Base-by-base conservation (phyloP, 1,140 invertebrate species). In the Trissolcus basalis region DNA sequence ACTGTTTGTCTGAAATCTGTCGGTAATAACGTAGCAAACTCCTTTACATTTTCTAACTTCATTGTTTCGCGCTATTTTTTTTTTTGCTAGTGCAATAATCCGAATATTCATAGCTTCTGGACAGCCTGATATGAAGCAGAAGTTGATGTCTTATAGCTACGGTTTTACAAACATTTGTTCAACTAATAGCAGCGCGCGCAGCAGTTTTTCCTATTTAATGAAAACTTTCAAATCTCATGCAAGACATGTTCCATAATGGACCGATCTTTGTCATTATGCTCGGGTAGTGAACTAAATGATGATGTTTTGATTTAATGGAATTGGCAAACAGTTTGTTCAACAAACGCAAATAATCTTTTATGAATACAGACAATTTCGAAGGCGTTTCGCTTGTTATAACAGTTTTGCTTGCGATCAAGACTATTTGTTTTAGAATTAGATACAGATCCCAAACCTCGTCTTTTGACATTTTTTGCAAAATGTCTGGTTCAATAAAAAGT, bases 371-470 rank as follows among this genome's bases (percentile, higher is more conserved):
- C 8, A 61, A 53, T 63, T 63, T 36, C 39, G 6, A 7, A 15
- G 19, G 13, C 9, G 36, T 51, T 7, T 60, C 45, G 4, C 12
- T 41, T 39, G 32, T 49, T 39, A 49, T 44, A 0, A 60, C 33
- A n/a, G 58, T 12, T 33, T 33, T 61, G 9, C 58, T 50, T 32
- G 15, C 12, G 9, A 61, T 61, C 11, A 36, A 4, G 41, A 68
- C 15, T 27, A 50, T 68, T 35, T 39, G 27, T 44, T 55, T 64
- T 16, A 64, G 47, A 15, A 64, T 16, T 32, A 64, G 48, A 41
- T 55, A 48, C 5, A 64, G 12, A 5, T 64, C 44, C 61, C 61
- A 64, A 19, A 55, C 44, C 5, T 64, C 61, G 32, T 55, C 32
- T 39, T 47, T 11, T 15, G 49, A 13, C 13, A 45, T 13, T 44